A percentile compares a stretch with the other conserved stretches of the same genome.
Evolutionary conservation across 2,797 vertebrate genomes (phyloP).

Genomic region (Corythornis leucogaster): DNA sequence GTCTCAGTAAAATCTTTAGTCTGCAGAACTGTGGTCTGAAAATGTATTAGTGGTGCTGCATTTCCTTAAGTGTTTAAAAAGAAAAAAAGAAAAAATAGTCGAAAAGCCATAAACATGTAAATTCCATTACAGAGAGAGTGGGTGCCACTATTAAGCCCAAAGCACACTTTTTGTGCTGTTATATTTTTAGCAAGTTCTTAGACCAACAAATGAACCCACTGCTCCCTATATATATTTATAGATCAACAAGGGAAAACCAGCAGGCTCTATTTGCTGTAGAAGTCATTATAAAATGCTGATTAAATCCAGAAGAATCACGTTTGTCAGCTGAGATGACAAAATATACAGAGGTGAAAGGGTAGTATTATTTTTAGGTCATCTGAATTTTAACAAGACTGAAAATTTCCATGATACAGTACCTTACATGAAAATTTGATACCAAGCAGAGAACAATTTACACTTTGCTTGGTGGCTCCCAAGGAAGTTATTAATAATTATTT

Average conservation of each 20-base stretch:
- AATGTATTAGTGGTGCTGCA: not conserved
- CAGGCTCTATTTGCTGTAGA: not conserved
- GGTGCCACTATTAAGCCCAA: not conserved
- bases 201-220: not conserved
- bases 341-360: not conserved
- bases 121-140: not conserved
- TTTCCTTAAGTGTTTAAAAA: not conserved
- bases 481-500: constrained; percentile 36
- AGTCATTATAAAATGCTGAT: constrained; percentile 11
- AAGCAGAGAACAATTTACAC: constrained; percentile 68
- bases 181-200: not conserved
- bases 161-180: not conserved
- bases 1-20: not conserved
- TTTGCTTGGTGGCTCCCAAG: constrained; percentile 3
- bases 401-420: constrained; percentile 14
- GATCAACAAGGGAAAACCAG: not conserved
- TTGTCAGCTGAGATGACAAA: constrained; percentile 20
- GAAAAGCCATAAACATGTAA: not conserved
- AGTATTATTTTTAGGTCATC: constrained; percentile 41
- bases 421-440: constrained; percentile 35
- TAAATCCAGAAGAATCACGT: constrained; percentile 4
- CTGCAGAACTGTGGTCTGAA: not conserved
- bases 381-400: constrained; percentile 36
- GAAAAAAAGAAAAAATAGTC: not conserved
- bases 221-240: not conserved